A percentile compares a stretch with the other conserved stretches of the same genome.
phyloP scores from a whole-genome alignment of 2,888 invertebrate species.

The Tupiocoris notatus region DNA sequence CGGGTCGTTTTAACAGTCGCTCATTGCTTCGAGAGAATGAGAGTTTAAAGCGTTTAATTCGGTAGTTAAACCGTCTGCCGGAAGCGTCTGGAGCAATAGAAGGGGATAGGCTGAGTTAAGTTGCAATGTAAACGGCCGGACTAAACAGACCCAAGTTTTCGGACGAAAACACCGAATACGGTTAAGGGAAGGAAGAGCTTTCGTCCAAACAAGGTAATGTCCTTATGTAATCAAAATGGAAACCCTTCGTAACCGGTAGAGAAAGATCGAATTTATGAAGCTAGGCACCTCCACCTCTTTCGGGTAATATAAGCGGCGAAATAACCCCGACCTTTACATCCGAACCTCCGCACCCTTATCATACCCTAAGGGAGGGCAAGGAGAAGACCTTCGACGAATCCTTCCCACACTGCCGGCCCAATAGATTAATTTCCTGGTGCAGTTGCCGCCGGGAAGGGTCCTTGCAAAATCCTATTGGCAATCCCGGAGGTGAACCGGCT shows the following conservation, averaged over 20 bases:
- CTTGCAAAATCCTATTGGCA: constrained; percentile 32
- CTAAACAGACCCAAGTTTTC: constrained; percentile 24
- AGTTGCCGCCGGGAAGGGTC: constrained; percentile 30
- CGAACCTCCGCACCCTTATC: background rate
- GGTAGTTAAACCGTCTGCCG: background rate
- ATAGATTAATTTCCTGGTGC: constrained; percentile 42
- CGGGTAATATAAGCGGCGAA: constrained; percentile 30
- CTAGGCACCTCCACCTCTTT: background rate
- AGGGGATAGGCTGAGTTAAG: background rate
- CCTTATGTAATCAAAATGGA: constrained; percentile 43
- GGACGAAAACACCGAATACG: background rate
- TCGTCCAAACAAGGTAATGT: constrained; percentile 35
- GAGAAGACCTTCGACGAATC: background rate
- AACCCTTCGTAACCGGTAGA: constrained; percentile 12
- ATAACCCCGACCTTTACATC: constrained; percentile 9
- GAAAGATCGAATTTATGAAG: constrained; percentile 39
- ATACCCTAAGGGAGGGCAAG: background rate
- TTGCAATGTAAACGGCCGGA: constrained; percentile 17
- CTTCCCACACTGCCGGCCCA: constrained; percentile 3
- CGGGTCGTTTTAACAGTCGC: no score
- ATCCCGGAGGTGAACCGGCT: background rate
- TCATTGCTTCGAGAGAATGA: no score
- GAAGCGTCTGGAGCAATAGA: background rate
- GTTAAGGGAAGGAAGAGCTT: background rate
- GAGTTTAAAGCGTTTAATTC: constrained; percentile 10